Conservation (phyloP, 2,113 vertebrate species). For the Gallinago media region DNA sequence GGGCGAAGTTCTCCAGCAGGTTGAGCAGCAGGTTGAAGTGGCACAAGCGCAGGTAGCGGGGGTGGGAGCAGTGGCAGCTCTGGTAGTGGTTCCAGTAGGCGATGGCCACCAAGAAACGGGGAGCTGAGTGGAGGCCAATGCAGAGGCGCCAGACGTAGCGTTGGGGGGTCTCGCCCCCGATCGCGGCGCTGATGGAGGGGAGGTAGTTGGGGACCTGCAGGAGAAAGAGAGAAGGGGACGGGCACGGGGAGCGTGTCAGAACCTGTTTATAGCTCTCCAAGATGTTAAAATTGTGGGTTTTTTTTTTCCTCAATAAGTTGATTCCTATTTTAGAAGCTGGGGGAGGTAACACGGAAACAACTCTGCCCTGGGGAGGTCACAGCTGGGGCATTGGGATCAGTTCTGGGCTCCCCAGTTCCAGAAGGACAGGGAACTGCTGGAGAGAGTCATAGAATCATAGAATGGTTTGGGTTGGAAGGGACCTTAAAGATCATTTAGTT, state of each 20-base stretch:
- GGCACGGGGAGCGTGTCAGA: fast-evolving
- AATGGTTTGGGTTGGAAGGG: too few species aligned
- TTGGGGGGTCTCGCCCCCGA: conserved; percentile 87
- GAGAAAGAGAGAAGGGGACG: not conserved
- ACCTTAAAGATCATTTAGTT: too few species aligned
- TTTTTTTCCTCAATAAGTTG: too few species aligned
- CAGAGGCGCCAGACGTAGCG: conserved; percentile 94
- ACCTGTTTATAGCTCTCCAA: not conserved
- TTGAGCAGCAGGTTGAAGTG: conserved; percentile 79
- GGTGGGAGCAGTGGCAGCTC: conserved; percentile 66
- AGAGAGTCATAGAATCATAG: too few species aligned
- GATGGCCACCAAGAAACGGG: conserved; percentile 84
- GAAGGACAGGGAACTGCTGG: too few species aligned
- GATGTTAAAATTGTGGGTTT: fast-evolving
- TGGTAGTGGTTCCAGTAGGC: conserved; percentile 90
- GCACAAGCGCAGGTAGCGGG: conserved; percentile 78
- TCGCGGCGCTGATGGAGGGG: conserved; percentile 93
- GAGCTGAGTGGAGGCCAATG: conserved; percentile 91
- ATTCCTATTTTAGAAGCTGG: not conserved
- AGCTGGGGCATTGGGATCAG: too few species aligned
- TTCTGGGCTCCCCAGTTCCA: too few species aligned
- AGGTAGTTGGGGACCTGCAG: conserved; percentile 93
- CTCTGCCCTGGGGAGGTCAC: too few species aligned
- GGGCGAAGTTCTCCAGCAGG: conserved; percentile 84
- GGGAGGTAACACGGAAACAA: fast-evolving